Conservation (phyloP, 1,140 invertebrate species). For the Pantala flavescens region DNA sequence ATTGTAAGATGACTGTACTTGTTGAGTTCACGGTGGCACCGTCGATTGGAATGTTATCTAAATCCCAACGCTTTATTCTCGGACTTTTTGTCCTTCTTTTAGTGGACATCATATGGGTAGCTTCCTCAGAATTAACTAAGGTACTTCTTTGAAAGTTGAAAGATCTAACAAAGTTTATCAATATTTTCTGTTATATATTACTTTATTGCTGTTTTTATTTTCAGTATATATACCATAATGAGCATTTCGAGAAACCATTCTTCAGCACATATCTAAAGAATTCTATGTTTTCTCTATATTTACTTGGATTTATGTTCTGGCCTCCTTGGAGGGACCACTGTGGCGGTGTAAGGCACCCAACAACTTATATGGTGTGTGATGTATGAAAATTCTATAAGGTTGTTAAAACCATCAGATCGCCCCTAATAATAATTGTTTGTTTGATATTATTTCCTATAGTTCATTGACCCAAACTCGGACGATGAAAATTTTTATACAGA, state of each 20-base stretch:
- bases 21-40: not conserved
- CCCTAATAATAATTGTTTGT: too few species aligned
- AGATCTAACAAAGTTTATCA: constrained; percentile 7
- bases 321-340: constrained; percentile 72
- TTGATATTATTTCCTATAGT: constrained; percentile 32
- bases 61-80: constrained; percentile 61
- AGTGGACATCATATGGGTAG: constrained; percentile 81
- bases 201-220: constrained; percentile 30
- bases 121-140: constrained; percentile 73
- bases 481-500: constrained; percentile 55
- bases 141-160: constrained; percentile 37
- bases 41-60: constrained; percentile 36
- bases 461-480: constrained; percentile 53
- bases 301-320: constrained; percentile 70
- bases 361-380: constrained; percentile 48
- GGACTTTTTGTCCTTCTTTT: constrained; percentile 66
- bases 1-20: not conserved
- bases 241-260: constrained; percentile 73
- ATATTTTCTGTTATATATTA: constrained; percentile 10
- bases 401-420: too few species aligned
- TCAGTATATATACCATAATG: constrained; percentile 73
- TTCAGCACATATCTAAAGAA: constrained; percentile 83
- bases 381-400: not conserved
- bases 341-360: constrained; percentile 37
- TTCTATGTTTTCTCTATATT: constrained; percentile 75